Conservation (phyloP, 2,888 invertebrate species). For the Andrena minutula region DNA sequence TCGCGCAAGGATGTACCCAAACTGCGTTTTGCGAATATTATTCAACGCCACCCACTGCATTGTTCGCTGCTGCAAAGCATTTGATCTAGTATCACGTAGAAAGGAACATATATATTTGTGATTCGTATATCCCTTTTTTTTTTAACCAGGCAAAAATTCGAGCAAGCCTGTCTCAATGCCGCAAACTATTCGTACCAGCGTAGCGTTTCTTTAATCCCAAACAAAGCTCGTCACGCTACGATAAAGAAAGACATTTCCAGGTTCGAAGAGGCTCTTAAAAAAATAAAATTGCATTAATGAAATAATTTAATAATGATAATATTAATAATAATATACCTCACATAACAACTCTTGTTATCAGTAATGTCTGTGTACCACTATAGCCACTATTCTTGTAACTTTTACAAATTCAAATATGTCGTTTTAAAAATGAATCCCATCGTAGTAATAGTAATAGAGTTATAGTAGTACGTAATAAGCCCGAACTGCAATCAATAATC, state of each 20-base stretch:
- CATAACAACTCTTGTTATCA: conserved; percentile 51
- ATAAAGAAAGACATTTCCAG: conserved; percentile 60
- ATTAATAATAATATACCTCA: conserved; percentile 62
- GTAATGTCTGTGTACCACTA: conserved; percentile 46
- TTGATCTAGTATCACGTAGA: conserved; percentile 51
- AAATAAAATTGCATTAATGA: conserved; percentile 76
- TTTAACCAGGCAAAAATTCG: conserved; percentile 15
- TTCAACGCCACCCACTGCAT: conserved; percentile 3
- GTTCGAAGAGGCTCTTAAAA: conserved; percentile 72
- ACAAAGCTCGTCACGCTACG: conserved; percentile 46
- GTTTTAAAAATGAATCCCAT: conserved; percentile 45
- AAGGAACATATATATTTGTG: conserved; percentile 39
- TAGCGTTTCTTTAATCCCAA: conserved; percentile 42
- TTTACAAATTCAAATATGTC: conserved; percentile 56
- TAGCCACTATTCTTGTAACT: conserved; percentile 50
- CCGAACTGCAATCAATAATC: conserved; percentile 55
- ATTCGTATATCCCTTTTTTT: conserved; percentile 24
- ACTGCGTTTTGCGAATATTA: conserved; percentile 38
- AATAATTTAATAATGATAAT: conserved; percentile 75
- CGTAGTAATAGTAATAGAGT: conserved; percentile 46
- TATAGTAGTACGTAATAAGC: conserved; percentile 43
- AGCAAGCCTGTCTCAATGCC: conserved; percentile 20
- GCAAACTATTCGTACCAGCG: conserved; percentile 27
- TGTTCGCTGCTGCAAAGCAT: conserved; percentile 34
- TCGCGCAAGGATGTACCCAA: conserved; percentile 56